phyloP scores from a whole-genome alignment of 2,888 invertebrate genomes.

The Xanthorhoe designata region DNA sequence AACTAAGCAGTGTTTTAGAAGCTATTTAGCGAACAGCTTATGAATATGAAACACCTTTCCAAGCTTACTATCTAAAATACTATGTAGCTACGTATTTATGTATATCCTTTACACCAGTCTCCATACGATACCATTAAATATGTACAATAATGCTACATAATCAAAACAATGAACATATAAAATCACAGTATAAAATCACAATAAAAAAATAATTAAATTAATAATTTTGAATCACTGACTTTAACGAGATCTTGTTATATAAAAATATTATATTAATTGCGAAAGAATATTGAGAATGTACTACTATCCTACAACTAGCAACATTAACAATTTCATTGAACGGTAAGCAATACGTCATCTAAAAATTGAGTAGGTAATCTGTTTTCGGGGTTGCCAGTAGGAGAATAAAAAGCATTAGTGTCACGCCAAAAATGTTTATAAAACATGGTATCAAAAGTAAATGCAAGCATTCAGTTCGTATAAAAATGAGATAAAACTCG shows the following conservation, averaged over 20 bases:
- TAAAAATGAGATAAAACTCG: slow-evolving; percentile 52
- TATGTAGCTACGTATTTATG: slow-evolving; percentile 36
- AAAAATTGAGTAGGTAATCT: slow-evolving; percentile 57
- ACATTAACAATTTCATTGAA: slow-evolving; percentile 78
- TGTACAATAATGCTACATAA: slow-evolving; percentile 52
- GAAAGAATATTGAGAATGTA: slow-evolving; percentile 71
- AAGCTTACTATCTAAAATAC: slow-evolving; percentile 40
- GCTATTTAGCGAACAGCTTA: slow-evolving; percentile 35
- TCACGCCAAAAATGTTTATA: slow-evolving; percentile 47
- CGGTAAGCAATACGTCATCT: slow-evolving; percentile 78
- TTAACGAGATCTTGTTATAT: slow-evolving; percentile 71
- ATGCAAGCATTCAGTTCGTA: slow-evolving; percentile 71
- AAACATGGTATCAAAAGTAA: slow-evolving; percentile 72
- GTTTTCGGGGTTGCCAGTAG: slow-evolving; percentile 66
- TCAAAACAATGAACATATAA: slow-evolving; percentile 48
- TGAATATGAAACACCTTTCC: slow-evolving; percentile 35
- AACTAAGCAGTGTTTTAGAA: slow-evolving; percentile 54
- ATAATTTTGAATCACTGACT: slow-evolving; percentile 53
- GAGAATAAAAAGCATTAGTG: slow-evolving; percentile 58
- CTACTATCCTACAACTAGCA: slow-evolving; percentile 72
- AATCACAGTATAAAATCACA: slow-evolving; percentile 77
- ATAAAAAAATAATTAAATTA: slow-evolving; percentile 51
- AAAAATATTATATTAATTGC: slow-evolving; percentile 73
- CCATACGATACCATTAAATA: slow-evolving; percentile 61
- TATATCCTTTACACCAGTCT: slow-evolving; percentile 66